Evolutionary conservation across 2,113 vertebrate species (phyloP).

Genomic region (Pluvialis apricaria): DNA sequence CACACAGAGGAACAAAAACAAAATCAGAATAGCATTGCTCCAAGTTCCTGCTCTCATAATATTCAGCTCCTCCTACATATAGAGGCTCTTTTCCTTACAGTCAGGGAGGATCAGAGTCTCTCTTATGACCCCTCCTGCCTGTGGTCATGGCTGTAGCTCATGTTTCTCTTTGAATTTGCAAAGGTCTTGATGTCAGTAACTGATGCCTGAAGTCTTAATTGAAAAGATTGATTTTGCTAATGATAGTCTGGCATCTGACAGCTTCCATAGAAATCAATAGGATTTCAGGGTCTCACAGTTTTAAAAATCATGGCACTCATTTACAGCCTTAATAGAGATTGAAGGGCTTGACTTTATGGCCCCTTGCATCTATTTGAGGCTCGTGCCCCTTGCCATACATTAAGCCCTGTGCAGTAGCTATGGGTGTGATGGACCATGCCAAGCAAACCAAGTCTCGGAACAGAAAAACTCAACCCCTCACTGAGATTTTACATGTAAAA

Average conservation of each 20-base stretch:
- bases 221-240: slow-evolving; percentile 29
- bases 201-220: background rate
- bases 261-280: background rate
- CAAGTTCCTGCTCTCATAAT: background rate
- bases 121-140: background rate
- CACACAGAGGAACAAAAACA: background rate
- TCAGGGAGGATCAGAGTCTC: background rate
- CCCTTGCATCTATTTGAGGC: background rate
- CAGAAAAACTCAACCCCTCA: background rate
- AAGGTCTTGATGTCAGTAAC: background rate
- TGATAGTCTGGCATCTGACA: background rate
- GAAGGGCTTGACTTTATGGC: background rate
- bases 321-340: background rate
- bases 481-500: background rate
- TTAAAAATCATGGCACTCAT: background rate
- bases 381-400: background rate
- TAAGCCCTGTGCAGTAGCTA: background rate
- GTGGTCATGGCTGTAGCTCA: background rate
- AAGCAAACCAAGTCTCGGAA: background rate
- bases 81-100: background rate
- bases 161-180: background rate
- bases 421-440: background rate
- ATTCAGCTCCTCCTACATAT: background rate
- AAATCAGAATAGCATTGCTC: background rate
- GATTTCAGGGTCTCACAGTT: background rate